Evolutionary conservation across 1,140 invertebrate species (phyloP), one percentile per base, ranked within the genome.

Genomic region (Hypsibius dujardini): DNA sequence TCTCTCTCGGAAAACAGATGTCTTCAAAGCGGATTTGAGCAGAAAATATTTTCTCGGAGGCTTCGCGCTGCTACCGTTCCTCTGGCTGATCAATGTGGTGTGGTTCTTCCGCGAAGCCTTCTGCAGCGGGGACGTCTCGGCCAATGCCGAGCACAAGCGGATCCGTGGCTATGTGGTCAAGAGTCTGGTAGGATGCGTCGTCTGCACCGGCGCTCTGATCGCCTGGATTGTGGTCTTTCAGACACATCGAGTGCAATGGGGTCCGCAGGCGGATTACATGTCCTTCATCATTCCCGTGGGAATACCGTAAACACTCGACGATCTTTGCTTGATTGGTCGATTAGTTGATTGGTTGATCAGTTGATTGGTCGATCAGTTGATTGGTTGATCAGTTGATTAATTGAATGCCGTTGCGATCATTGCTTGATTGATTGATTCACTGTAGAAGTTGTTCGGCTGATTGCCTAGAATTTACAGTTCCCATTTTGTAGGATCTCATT

Each of bases 31-130:
- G 2, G 70, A 60, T 28, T 72, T 76, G n/a, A 77, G 76, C 70
- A 74, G 75, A 40, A 75, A 76, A 62, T 76, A 76, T 73, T 75
- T 84, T 84, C 77, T 74, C 92, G 91, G 85, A 80, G 92, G 91
- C 3, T 93, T 90, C 81, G 83, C 86, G 1, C 79, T 90, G 1
- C 81, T 95, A 47, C 91, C 92, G 0, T 92, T 94, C 77, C 82
- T 94, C 3, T 95, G 91, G 92, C 84, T 87, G 46, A 85, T 94
- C 0, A 95, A 95, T 79, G 84, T 86, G 1, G 80, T 90, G 72
- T 95, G 91, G 91, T 95, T 95, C 80, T 90, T 88, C 77, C 85
- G 84, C 74, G 89, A 93, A 79, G 91, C 90, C 0, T 94, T 94
- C 76, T 73, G 83, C 1, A 87, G 85, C 76, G n/a, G n/a, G n/a